Percentiles rank a stretch among this genome's conserved stretches.
phyloP scores from a whole-genome alignment of 2,888 invertebrate species.

The Trichogramma evanescens region DNA sequence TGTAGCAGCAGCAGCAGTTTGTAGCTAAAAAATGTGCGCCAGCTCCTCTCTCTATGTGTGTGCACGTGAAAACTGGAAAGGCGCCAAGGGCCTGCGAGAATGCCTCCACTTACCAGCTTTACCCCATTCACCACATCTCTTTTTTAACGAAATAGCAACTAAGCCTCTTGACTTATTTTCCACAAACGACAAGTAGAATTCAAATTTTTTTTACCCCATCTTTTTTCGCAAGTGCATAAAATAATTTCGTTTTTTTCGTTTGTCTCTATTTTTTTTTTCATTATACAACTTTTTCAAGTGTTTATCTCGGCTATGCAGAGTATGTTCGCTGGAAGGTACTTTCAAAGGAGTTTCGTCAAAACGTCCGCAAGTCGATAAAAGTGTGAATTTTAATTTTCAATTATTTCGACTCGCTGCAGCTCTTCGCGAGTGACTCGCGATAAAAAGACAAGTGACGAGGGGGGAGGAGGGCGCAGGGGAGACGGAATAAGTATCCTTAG shows the following conservation, averaged over 20 bases:
- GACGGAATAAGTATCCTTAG: neutral
- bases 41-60: neutral
- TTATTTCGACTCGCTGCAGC: too few relatives aligned
- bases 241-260: neutral
- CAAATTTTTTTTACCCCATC: neutral
- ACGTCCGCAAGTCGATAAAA: too few relatives aligned
- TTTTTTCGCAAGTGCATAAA: conserved; percentile 4
- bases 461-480: neutral
- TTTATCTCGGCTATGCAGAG: conserved; percentile 3
- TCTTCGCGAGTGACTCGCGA: too few relatives aligned
- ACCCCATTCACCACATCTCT: conserved; percentile 30
- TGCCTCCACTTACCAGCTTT: conserved; percentile 42
- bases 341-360: too few relatives aligned
- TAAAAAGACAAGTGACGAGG: neutral
- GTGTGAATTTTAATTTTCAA: too few relatives aligned
- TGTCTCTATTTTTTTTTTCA: neutral
- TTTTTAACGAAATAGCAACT: conserved; percentile 24
- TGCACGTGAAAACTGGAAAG: conserved; percentile 29
- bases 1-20: neutral
- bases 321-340: neutral
- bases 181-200: neutral
- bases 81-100: conserved; percentile 34
- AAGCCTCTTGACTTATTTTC: conserved; percentile 3
- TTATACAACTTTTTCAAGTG: neutral
- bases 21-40: too few relatives aligned